Evolutionary conservation across 2,888 invertebrate genomes (phyloP).

Genomic region (Apeira syringaria): DNA sequence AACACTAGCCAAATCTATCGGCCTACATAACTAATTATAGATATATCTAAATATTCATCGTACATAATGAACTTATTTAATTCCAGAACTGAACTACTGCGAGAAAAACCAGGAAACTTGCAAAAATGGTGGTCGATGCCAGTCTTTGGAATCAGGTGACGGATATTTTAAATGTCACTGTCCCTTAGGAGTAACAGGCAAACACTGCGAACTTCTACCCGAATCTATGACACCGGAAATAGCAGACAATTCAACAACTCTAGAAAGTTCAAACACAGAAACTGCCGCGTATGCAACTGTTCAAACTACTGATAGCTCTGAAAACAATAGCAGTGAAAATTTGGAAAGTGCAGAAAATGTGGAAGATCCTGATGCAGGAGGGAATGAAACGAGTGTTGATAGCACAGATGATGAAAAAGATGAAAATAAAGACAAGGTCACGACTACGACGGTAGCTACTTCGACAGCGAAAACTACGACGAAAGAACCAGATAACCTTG

Average conservation of each 20-base stretch:
- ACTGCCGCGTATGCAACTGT: not conserved
- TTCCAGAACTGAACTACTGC: constrained; percentile 91
- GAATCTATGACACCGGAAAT: constrained; percentile 49
- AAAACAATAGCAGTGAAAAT: not conserved
- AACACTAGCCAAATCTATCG: not conserved
- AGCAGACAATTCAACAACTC: constrained; percentile 29
- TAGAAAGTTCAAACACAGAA: constrained; percentile 7
- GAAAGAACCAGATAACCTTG: constrained; percentile 39
- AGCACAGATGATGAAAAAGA: constrained; percentile 10
- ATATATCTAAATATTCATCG: no score
- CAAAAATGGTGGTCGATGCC: constrained; percentile 91
- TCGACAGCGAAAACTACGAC: constrained; percentile 37
- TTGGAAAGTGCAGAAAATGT: not conserved
- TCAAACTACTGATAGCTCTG: not conserved
- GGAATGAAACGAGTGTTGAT: constrained; percentile 5
- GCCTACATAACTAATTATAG: no score
- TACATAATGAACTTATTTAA: not conserved
- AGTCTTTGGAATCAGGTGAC: constrained; percentile 90
- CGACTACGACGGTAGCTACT: constrained; percentile 22
- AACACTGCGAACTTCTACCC: constrained; percentile 87
- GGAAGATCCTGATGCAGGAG: constrained; percentile 18
- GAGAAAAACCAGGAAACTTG: constrained; percentile 90
- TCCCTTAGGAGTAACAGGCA: constrained; percentile 89
- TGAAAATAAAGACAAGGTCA: constrained; percentile 3
- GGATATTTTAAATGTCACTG: constrained; percentile 91